These are phyloP conservation scores for Coryphaenoides rupestris DNA, from an alignment of 2,113 vertebrate genomes.

Conservation along the genomic window DNA sequence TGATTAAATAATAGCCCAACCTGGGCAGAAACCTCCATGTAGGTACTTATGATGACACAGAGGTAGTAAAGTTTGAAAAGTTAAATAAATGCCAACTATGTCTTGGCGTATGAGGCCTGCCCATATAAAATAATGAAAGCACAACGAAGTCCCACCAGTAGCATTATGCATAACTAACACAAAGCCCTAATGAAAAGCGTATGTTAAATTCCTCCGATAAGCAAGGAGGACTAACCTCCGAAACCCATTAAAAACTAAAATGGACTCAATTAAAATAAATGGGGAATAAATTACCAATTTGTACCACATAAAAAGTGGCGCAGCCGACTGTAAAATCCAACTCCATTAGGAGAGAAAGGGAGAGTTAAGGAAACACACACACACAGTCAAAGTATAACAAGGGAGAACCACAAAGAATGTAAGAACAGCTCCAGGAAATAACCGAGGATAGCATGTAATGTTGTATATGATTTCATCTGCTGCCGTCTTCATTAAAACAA, in stretches of 20 bases:
- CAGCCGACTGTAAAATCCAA: slow-evolving; percentile 45
- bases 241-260: slow-evolving; percentile 61
- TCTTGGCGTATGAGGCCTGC: background rate
- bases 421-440: slow-evolving; percentile 1
- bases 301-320: slow-evolving; percentile 36
- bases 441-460: slow-evolving; percentile 8
- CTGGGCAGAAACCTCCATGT: background rate
- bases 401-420: slow-evolving; percentile 3
- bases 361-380: background rate
- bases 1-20: too few relatives aligned
- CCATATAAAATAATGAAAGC: background rate
- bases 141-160: slow-evolving; percentile 39
- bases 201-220: slow-evolving; percentile 46
- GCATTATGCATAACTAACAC: slow-evolving; percentile 48
- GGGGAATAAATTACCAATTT: slow-evolving; percentile 49
- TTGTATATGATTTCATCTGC: slow-evolving; percentile 14
- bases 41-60: background rate
- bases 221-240: slow-evolving; percentile 49
- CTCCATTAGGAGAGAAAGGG: slow-evolving; percentile 39
- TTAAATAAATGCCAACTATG: background rate
- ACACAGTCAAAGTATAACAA: slow-evolving; percentile 31
- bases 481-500: slow-evolving; percentile 23
- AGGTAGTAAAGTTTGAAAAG: background rate
- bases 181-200: slow-evolving; percentile 43
- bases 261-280: slow-evolving; percentile 49